Evolutionary conservation across 2,888 invertebrate species (phyloP).

Genomic region (Tribolium freemani): DNA sequence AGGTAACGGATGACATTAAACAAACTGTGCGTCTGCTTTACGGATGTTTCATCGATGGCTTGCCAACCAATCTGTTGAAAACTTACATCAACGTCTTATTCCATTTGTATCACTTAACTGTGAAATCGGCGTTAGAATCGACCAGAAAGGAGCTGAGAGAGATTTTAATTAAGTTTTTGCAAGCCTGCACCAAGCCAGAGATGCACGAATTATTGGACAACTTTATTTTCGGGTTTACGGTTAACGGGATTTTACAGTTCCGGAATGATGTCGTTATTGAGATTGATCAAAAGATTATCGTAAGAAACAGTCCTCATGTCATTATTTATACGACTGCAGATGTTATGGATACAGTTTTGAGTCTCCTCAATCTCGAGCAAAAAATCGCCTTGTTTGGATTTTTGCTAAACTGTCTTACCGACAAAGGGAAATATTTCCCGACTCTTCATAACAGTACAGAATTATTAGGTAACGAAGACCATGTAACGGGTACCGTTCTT

Average conservation of each 20-base stretch:
- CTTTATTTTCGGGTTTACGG: conserved; percentile 61
- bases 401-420: conserved; percentile 63
- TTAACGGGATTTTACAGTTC: conserved; percentile 52
- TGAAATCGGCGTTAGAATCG: conserved; percentile 55
- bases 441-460: conserved; percentile 54
- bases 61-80: conserved; percentile 65
- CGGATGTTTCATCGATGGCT: conserved; percentile 56
- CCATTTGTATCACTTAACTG: conserved; percentile 64
- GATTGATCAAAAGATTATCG: conserved; percentile 50
- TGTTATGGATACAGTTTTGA: conserved; percentile 61
- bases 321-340: conserved; percentile 54
- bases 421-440: conserved; percentile 59
- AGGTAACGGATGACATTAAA: conserved; percentile 54
- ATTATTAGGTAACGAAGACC: conserved; percentile 66
- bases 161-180: conserved; percentile 55
- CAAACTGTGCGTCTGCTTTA: conserved; percentile 57
- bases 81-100: conserved; percentile 69
- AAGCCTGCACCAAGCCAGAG: conserved; percentile 46
- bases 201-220: conserved; percentile 58
- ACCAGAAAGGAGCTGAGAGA: conserved; percentile 61
- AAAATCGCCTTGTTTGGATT: conserved; percentile 64
- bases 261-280: conserved; percentile 57
- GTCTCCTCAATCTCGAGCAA: conserved; percentile 59
- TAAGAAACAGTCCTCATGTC: conserved; percentile 49
- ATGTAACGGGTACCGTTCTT: conserved; percentile 59